A percentile compares a stretch with the other conserved stretches of the same genome.
Conservation (phyloP, 2,113 vertebrate genomes). For the Oryzias woworae region DNA sequence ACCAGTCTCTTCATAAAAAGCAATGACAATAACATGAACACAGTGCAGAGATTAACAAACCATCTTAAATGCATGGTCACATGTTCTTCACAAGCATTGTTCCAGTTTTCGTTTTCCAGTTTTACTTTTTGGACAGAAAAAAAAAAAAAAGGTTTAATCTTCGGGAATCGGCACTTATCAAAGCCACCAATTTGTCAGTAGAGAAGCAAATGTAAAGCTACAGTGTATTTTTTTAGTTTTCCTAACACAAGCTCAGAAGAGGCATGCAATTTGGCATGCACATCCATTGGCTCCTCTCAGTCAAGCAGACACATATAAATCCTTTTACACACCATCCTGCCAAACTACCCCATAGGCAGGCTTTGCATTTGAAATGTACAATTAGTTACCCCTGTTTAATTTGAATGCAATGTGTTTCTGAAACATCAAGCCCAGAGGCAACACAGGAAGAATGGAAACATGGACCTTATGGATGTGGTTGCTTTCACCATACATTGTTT, state of each 20-base stretch:
- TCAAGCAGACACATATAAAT: constrained; percentile 68
- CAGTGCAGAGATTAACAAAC: not conserved
- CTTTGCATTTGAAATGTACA: constrained; percentile 78
- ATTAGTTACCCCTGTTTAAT: constrained; percentile 76
- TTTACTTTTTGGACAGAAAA: too few species aligned
- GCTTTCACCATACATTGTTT: constrained; percentile 16
- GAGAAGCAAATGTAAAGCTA: constrained; percentile 14
- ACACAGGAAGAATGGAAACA: constrained; percentile 27
- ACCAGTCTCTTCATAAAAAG: not conserved
- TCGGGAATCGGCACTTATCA: constrained; percentile 34
- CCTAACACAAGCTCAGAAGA: constrained; percentile 36
- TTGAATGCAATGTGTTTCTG: constrained; percentile 62
- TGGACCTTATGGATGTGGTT: constrained; percentile 10
- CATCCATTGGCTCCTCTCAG: constrained; percentile 55
- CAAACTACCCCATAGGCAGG: constrained; percentile 70
- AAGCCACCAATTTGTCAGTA: constrained; percentile 20
- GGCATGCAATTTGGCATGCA: constrained; percentile 58
- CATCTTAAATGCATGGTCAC: not conserved
- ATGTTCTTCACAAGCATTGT: too few species aligned
- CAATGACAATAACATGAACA: not conserved
- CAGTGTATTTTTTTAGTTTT: constrained; percentile 25
- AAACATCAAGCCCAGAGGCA: constrained; percentile 60
- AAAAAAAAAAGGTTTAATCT: not conserved
- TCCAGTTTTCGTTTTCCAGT: too few species aligned
- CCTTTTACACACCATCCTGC: constrained; percentile 67